phyloP scores from a whole-genome alignment of 1,140 invertebrate species.

The Schlechtendalia chinensis region DNA sequence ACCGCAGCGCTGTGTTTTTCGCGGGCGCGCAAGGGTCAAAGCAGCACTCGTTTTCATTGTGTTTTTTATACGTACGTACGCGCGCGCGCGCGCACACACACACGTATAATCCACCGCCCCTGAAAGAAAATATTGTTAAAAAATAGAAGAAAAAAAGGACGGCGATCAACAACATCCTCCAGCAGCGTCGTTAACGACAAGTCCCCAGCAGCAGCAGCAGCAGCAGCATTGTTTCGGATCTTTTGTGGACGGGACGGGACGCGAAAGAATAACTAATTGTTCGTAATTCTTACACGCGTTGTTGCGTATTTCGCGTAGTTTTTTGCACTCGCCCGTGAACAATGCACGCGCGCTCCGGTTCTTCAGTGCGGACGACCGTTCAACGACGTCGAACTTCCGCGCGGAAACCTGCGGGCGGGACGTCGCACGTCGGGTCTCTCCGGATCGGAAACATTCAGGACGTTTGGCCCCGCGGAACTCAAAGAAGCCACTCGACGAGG shows the following conservation, averaged over 20 bases:
- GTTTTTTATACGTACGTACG: too few species aligned
- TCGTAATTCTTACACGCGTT: conserved; percentile 25
- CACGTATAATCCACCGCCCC: background rate
- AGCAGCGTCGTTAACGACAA: conserved; percentile 1
- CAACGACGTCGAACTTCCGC: conserved; percentile 25
- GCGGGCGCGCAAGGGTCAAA: background rate
- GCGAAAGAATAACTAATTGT: conserved; percentile 42
- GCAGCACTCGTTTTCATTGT: conserved; percentile 6
- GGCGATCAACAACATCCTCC: background rate
- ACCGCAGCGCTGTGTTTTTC: background rate
- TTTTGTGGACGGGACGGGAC: background rate
- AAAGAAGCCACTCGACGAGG: conserved; percentile 24
- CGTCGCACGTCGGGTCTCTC: background rate
- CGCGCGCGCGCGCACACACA: background rate
- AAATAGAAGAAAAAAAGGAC: background rate
- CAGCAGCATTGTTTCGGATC: conserved; percentile 11
- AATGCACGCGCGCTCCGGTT: background rate
- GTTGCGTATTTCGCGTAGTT: background rate
- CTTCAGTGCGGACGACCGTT: background rate
- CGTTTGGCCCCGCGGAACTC: background rate
- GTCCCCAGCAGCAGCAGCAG: background rate
- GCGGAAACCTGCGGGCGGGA: background rate
- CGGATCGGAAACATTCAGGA: conserved; percentile 16
- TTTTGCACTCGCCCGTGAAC: background rate
- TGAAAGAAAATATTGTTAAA: background rate